Evolutionary conservation across 1,140 invertebrate genomes (phyloP).

Genomic region (Solen grandis): DNA sequence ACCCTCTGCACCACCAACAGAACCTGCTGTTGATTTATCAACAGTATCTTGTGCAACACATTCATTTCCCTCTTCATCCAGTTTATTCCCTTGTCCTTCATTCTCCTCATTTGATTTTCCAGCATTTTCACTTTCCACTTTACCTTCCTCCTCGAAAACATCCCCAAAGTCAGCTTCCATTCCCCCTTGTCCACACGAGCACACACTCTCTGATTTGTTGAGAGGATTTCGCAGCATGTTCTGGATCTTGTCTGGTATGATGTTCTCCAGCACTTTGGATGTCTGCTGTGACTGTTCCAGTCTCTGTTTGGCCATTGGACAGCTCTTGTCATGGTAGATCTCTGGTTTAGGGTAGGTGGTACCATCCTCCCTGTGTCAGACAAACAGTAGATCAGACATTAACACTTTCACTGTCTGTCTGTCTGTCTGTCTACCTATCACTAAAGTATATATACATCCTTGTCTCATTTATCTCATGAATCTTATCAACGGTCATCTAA

Average conservation of each 20-base stretch:
- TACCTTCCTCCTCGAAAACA: neutral
- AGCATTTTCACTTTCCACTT: neutral
- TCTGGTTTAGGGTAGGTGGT: slow-evolving; percentile 74
- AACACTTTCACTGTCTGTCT: too few relatives aligned
- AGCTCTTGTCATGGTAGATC: slow-evolving; percentile 79
- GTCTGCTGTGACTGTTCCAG: neutral
- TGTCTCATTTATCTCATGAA: too few relatives aligned
- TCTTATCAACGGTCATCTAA: too few relatives aligned
- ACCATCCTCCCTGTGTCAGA: slow-evolving; percentile 58
- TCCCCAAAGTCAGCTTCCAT: neutral
- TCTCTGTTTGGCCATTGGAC: slow-evolving; percentile 60
- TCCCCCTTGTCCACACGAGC: slow-evolving; percentile 62
- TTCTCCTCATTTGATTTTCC: neutral
- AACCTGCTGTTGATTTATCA: too few relatives aligned
- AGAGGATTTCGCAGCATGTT: slow-evolving; percentile 32
- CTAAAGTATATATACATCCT: too few relatives aligned
- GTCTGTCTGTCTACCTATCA: too few relatives aligned
- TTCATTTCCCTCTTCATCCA: too few relatives aligned
- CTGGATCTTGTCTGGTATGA: slow-evolving; percentile 12
- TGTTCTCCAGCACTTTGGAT: neutral
- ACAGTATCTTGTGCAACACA: too few relatives aligned
- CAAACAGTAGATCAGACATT: too few relatives aligned
- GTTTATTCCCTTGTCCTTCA: neutral
- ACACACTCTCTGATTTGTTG: slow-evolving; percentile 58
- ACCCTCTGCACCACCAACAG: too few relatives aligned